A percentile compares a stretch with the other conserved stretches of the same genome.
phyloP scores from a whole-genome alignment of 2,888 invertebrate species.

The Eutolmus rufibarbis region DNA sequence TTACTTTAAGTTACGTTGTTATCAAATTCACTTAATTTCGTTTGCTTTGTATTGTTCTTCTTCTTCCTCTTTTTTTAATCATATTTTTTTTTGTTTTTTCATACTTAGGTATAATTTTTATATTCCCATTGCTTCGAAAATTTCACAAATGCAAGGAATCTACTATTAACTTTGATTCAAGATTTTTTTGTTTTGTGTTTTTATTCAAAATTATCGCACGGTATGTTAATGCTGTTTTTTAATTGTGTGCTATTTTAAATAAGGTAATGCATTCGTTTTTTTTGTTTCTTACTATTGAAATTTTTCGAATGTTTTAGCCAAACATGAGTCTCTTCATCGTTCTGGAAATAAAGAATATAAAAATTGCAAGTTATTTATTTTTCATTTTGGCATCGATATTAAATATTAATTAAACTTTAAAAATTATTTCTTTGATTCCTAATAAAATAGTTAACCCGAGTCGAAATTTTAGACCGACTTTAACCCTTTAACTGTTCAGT shows the following conservation, averaged over 20 bases:
- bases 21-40: background rate
- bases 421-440: background rate
- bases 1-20: slow-evolving; percentile 20
- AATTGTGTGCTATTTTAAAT: background rate
- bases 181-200: background rate
- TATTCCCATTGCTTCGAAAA: background rate
- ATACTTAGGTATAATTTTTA: background rate
- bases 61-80: background rate
- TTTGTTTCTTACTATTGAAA: background rate
- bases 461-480: no score
- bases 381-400: background rate
- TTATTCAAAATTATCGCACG: background rate
- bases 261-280: background rate
- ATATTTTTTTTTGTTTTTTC: background rate
- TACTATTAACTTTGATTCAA: background rate
- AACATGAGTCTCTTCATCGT: background rate
- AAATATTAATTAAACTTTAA: background rate
- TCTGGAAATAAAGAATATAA: background rate
- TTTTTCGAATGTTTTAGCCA: background rate
- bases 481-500: no score
- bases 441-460: background rate
- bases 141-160: background rate
- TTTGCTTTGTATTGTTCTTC: slow-evolving; percentile 7
- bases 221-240: background rate
- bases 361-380: background rate